Percentiles rank a stretch among this genome's conserved stretches.
Evolutionary conservation across 2,797 vertebrate genomes (phyloP).

Genomic region (Acanthurus leucopareius): DNA sequence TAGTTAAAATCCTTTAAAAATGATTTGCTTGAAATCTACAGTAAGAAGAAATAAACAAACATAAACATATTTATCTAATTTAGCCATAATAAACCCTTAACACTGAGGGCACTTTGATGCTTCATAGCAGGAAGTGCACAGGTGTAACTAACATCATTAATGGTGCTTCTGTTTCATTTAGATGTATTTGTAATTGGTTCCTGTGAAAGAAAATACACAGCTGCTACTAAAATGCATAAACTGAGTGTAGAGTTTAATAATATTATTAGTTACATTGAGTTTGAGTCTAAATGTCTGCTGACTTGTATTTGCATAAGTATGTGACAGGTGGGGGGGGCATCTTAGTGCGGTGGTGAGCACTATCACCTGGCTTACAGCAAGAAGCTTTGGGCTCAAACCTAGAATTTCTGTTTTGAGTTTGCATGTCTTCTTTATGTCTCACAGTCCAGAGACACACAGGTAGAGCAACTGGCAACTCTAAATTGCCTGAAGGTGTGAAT

Average conservation of each 20-base stretch:
- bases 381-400: no score
- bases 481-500: no score
- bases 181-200: constrained; percentile 11
- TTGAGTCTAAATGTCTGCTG: constrained; percentile 48
- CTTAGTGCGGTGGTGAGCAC: no score
- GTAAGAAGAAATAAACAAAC: neutral
- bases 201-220: constrained; percentile 11
- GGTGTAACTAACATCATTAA: constrained; percentile 46
- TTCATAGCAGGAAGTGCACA: constrained; percentile 22
- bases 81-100: constrained; percentile 6
- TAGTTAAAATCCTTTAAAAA: constrained; percentile 2
- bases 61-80: constrained; percentile 4
- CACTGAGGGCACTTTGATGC: constrained; percentile 19
- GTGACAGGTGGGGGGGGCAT: constrained; percentile 65
- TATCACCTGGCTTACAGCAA: no score
- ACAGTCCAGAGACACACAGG: no score
- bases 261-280: constrained; percentile 52
- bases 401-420: no score
- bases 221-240: constrained; percentile 18
- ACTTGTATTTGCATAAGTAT: constrained; percentile 57
- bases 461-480: no score
- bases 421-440: no score
- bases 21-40: neutral
- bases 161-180: constrained; percentile 21
- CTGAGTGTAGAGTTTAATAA: constrained; percentile 34